Conservation (phyloP, 30 jellyfish, hydroid and myxozoan species). For the Nemopilema nomurai region DNA sequence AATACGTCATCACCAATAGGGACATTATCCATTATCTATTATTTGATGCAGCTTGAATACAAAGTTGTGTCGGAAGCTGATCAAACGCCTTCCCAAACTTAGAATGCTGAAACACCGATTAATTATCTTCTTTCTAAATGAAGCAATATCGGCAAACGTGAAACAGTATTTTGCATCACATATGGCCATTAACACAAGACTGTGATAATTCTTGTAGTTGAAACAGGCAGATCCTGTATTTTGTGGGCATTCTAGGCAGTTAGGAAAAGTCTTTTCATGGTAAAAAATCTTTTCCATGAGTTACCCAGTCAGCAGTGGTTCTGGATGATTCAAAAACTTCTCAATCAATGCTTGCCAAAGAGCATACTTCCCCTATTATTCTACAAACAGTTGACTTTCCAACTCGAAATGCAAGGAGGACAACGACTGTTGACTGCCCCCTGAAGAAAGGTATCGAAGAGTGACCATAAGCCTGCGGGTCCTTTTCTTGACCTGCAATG, state of each 20-base stretch:
- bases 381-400: conserved; percentile 28
- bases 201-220: conserved; percentile 42
- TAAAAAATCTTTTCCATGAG: conserved; percentile 56
- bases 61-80: conserved; percentile 27
- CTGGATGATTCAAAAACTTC: not conserved
- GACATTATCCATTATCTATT: conserved; percentile 32
- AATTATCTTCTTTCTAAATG: conserved; percentile 51
- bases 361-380: conserved; percentile 17
- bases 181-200: conserved; percentile 57
- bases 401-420: conserved; percentile 19
- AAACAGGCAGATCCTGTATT: conserved; percentile 38
- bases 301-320: conserved; percentile 30
- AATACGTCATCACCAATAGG: conserved; percentile 65
- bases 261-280: too few species aligned
- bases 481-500: conserved; percentile 9
- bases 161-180: conserved; percentile 63
- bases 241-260: conserved; percentile 25
- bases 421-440: conserved; percentile 36
- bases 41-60: conserved; percentile 39
- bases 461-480: conserved; percentile 27
- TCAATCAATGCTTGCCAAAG: conserved; percentile 34
- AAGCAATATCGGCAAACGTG: conserved; percentile 35
- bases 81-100: conserved; percentile 30
- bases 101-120: conserved; percentile 47
- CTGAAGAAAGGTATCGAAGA: conserved; percentile 49